Evolutionary conservation across 1,140 invertebrate genomes (phyloP), one percentile per base, ranked within the genome.

Genomic region (Nephila pilipes): DNA sequence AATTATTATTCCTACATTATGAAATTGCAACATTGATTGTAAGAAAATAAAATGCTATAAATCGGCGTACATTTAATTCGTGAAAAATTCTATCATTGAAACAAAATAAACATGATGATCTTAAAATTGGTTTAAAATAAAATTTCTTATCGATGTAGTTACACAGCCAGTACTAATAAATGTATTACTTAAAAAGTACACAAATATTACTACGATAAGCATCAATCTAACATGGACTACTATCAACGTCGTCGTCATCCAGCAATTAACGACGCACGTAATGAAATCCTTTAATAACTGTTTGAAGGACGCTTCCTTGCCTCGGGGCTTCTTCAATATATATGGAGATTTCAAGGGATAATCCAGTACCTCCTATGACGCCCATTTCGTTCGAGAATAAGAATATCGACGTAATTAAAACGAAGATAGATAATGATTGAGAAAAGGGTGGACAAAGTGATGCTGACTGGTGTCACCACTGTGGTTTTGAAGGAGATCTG

Each of bases 351-450:
- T 29, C 12, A 14, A 10, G 18, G 12, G 69, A 75, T 75, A 16
- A 75, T 75, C 69, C 14, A 36, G 69, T 36, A 18, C 18, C 32
- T 75, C 16, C 69, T 18, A 20, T 29, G 69, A 75, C 25, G 18
- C 25, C 69, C 69, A 75, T 36, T 75, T 20, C 3, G 69, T 4
- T 12, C 14, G 1, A 75, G 69, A 75, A 75, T 75, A 75, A 75
- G 69, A 75, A 75, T 75, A 75, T 75, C 69, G 69, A 75, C 69
- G 69, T 36, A 75, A 75, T 75, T 75, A 75, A 75, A 75, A 75
- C 36, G 10, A 36, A 75, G 69, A 14, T 32, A 36, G 25, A 32
- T 75, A 75, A 75, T 75, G 69, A 36, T 36, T 75, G 69, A 46
- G 46, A 46, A 46, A 46, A 46, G 46, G 12, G 69, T 32, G 69